Conservation (phyloP, 2,888 invertebrate species). For the Poecilobothrus nobilitatus region DNA sequence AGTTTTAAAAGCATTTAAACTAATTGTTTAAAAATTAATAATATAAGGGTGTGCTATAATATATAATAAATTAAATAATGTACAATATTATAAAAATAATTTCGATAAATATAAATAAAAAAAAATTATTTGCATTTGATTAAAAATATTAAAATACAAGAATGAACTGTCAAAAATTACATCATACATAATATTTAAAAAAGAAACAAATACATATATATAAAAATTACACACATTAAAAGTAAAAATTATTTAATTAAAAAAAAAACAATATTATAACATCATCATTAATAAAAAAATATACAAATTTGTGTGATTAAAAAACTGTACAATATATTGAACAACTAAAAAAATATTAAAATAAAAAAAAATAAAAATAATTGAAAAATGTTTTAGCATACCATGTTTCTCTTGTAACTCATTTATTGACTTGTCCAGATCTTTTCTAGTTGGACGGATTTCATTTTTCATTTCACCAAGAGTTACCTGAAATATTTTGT, state of each 20-base stretch:
- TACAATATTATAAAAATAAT: too few species aligned
- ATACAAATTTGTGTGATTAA: background rate
- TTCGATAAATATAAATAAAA: too few species aligned
- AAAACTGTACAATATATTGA: background rate
- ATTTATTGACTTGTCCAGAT: conserved; percentile 63
- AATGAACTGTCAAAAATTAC: too few species aligned
- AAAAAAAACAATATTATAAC: background rate
- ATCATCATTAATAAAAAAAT: background rate
- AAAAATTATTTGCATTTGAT: too few species aligned
- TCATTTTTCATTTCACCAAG: conserved; percentile 53
- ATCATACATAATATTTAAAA: too few species aligned
- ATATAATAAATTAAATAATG: too few species aligned
- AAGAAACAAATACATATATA: too few species aligned
- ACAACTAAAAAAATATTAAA: background rate
- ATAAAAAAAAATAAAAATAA: background rate
- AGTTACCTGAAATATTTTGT: conserved; percentile 45
- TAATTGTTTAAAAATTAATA: too few species aligned
- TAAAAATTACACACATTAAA: too few species aligned
- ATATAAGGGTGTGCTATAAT: too few species aligned
- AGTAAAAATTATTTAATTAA: background rate
- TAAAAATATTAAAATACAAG: too few species aligned
- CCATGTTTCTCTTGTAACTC: conserved; percentile 79
- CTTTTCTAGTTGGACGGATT: conserved; percentile 56
- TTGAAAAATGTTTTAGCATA: conserved; percentile 44
- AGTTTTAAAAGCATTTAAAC: too few species aligned